Percentiles rank a stretch among this genome's conserved stretches.
Conservation (phyloP, 1,140 invertebrate species). For the Chironomus tepperi region DNA sequence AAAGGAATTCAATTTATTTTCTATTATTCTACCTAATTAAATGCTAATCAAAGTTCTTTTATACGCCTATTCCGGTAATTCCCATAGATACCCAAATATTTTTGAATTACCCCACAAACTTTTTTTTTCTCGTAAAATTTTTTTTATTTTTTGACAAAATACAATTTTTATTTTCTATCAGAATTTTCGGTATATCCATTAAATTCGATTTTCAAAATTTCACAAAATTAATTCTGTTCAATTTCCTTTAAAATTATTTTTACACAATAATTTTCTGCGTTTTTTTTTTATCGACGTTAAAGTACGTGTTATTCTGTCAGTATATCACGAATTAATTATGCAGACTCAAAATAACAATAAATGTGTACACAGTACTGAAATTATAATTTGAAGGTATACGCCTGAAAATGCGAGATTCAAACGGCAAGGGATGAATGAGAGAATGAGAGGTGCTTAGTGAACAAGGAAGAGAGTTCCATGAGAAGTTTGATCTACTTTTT, state of each 20-base stretch:
- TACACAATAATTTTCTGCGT: not conserved
- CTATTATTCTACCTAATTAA: no score
- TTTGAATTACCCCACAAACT: no score
- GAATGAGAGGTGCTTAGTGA: not conserved
- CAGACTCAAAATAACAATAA: not conserved
- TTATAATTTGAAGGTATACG: not conserved
- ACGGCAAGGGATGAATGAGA: not conserved
- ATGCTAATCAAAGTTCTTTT: no score
- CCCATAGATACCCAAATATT: no score
- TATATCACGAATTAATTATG: conserved; percentile 4
- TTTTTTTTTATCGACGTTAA: not conserved
- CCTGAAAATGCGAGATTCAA: not conserved
- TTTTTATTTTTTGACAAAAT: no score
- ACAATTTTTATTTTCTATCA: no score
- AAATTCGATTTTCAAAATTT: not conserved
- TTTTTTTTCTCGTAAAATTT: no score
- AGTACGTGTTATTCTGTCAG: not conserved
- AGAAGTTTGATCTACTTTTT: no score
- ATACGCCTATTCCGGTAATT: no score
- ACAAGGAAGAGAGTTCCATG: not conserved
- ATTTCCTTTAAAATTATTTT: not conserved
- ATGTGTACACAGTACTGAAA: not conserved
- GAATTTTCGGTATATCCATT: no score
- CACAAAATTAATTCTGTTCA: not conserved
- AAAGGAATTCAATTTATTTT: no score